Evolutionary conservation across 2,113 vertebrate species (phyloP).

Genomic region (Hemiprocne comata): DNA sequence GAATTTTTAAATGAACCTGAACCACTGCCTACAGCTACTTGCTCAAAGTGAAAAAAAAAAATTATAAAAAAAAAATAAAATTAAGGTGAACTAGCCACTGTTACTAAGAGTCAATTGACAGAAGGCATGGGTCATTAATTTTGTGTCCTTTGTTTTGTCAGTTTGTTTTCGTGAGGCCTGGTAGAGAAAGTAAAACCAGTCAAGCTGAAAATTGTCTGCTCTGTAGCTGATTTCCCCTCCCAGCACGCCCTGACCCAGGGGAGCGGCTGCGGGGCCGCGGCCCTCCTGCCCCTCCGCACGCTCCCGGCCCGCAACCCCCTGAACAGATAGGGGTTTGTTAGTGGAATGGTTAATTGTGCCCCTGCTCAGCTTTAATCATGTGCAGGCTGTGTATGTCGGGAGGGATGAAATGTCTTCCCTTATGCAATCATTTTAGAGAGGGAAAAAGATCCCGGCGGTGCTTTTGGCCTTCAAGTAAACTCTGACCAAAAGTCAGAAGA

Average conservation of each 20-base stretch:
- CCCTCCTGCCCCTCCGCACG: slow-evolving; percentile 80
- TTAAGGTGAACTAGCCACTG: slow-evolving; percentile 86
- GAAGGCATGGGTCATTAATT: slow-evolving; percentile 98
- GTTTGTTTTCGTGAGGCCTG: slow-evolving; percentile 97
- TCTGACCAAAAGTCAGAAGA: background rate
- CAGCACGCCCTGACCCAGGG: slow-evolving; percentile 85
- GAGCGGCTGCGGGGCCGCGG: slow-evolving; percentile 78
- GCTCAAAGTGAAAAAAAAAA: slow-evolving; percentile 68
- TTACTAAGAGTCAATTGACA: slow-evolving; percentile 93
- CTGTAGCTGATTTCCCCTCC: slow-evolving; percentile 94
- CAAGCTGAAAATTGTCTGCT: slow-evolving; percentile 99
- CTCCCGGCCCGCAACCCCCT: slow-evolving; percentile 80
- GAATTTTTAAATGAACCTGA: slow-evolving; percentile 85
- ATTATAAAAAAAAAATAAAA: slow-evolving; percentile 65
- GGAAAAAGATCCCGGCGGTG: background rate
- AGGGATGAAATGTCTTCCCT: slow-evolving; percentile 43
- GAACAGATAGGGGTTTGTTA: slow-evolving; percentile 73
- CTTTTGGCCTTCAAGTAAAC: background rate
- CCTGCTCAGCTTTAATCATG: slow-evolving; percentile 69
- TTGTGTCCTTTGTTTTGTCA: slow-evolving; percentile 99
- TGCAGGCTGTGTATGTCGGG: slow-evolving; percentile 22
- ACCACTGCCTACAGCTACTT: slow-evolving; percentile 82
- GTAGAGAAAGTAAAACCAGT: slow-evolving; percentile 98
- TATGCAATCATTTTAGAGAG: background rate
- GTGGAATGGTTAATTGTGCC: slow-evolving; percentile 57